These are phyloP conservation scores for Aplysina aerophoba DNA, from an alignment of 37 sponge, comb jelly and placozoan species.

Conservation along the genomic window DNA sequence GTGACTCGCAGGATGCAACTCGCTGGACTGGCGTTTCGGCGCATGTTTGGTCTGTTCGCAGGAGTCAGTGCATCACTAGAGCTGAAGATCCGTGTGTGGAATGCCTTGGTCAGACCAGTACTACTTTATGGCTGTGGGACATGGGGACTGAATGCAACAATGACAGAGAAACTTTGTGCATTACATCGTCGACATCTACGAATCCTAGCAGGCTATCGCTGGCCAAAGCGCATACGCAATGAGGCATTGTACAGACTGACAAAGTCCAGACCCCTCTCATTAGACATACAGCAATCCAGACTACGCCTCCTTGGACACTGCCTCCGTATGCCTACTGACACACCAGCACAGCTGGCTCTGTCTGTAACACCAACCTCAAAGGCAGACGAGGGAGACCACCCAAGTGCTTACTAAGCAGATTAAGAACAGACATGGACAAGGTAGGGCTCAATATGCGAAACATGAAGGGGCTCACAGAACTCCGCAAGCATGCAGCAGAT, in stretches of 20 bases:
- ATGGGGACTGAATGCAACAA: background rate
- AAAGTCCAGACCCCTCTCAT: slow-evolving; percentile 1
- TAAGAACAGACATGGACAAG: background rate
- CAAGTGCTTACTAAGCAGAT: background rate
- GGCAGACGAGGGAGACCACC: background rate
- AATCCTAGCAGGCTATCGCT: slow-evolving; percentile 17
- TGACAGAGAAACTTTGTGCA: slow-evolving; percentile 22
- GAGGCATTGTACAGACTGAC: background rate
- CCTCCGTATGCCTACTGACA: background rate
- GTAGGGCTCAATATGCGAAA: background rate
- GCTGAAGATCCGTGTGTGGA: background rate
- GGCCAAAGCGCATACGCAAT: slow-evolving; percentile 10
- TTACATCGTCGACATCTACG: slow-evolving; percentile 10
- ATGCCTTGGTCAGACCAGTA: slow-evolving; percentile 12
- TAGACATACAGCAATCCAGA: slow-evolving; percentile 14
- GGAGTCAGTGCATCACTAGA: slow-evolving; percentile 12
- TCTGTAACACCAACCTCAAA: background rate
- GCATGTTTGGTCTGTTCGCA: slow-evolving; percentile 3
- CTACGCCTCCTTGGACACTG: slow-evolving; percentile 18
- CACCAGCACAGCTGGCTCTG: slow-evolving; percentile 6
- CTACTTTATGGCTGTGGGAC: background rate
- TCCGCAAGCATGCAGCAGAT: background rate
- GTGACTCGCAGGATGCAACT: slow-evolving; percentile 7
- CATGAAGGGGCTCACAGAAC: background rate
- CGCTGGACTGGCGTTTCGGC: background rate